Conservation (phyloP, 2,113 vertebrate species). For the Catharus minimus region DNA sequence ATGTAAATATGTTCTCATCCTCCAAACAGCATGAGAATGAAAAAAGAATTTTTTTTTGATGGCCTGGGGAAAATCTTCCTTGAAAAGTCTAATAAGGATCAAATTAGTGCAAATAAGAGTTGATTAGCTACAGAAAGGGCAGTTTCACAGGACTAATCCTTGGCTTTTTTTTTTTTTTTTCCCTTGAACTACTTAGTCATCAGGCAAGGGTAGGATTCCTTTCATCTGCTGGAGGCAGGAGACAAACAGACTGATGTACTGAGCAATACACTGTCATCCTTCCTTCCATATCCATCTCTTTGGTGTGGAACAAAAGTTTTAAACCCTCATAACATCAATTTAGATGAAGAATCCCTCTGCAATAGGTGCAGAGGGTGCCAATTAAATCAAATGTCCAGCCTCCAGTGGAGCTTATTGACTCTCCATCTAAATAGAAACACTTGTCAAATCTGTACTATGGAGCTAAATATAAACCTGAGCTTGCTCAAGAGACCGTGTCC, state of each 20-base stretch:
- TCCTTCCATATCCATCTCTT: neutral
- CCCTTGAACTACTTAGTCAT: slow-evolving; percentile 22
- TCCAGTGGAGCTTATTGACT: neutral
- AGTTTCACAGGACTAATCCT: neutral
- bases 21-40: neutral
- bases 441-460: neutral
- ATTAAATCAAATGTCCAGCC: neutral
- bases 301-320: neutral
- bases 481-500: neutral
- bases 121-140: slow-evolving; percentile 41
- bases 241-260: neutral
- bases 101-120: slow-evolving; percentile 33
- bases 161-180: neutral
- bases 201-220: neutral
- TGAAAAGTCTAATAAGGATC: slow-evolving; percentile 27
- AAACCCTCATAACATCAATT: neutral
- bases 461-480: neutral
- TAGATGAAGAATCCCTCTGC: neutral
- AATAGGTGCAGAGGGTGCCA: neutral
- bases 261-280: neutral
- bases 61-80: slow-evolving; percentile 10
- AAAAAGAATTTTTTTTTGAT: neutral
- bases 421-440: neutral
- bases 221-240: slow-evolving; percentile 32
- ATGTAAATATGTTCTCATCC: neutral